Evolutionary conservation across 2,888 invertebrate species (phyloP).

Genomic region (Eristalis pertinax): DNA sequence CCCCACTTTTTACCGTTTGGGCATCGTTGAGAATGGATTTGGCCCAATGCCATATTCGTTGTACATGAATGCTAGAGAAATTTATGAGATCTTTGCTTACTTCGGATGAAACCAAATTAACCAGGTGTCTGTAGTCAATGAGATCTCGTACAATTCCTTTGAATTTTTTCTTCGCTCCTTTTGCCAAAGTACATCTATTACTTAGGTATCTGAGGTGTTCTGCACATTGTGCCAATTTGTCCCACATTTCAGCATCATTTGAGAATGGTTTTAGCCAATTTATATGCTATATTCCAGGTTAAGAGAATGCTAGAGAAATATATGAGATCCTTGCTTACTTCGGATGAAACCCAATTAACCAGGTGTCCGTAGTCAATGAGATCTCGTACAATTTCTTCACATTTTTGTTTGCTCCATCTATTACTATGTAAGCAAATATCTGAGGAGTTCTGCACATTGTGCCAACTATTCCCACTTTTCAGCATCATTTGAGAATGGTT

Average conservation of each 20-base stretch:
- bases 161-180: background rate
- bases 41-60: slow-evolving; percentile 41
- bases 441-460: too few relatives aligned
- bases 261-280: slow-evolving; percentile 21
- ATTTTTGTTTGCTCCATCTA: too few relatives aligned
- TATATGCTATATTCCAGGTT: too few relatives aligned
- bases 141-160: slow-evolving; percentile 32
- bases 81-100: slow-evolving; percentile 56
- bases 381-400: slow-evolving; percentile 23
- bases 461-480: too few relatives aligned
- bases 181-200: too few relatives aligned
- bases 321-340: slow-evolving; percentile 54
- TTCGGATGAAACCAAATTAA: slow-evolving; percentile 23
- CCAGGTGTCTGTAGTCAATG: slow-evolving; percentile 55
- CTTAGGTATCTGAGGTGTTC: too few relatives aligned
- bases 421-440: too few relatives aligned
- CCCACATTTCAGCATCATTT: too few relatives aligned
- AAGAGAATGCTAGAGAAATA: slow-evolving; percentile 47
- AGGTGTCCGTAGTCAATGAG: slow-evolving; percentile 57
- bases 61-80: slow-evolving; percentile 52
- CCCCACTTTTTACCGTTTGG: background rate
- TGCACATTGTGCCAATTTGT: too few relatives aligned
- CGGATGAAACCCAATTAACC: slow-evolving; percentile 18
- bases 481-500: background rate
- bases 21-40: slow-evolving; percentile 23